Percentiles rank a stretch among this genome's conserved stretches.
These are phyloP conservation scores for Scolanthus callimorphus DNA, from an alignment of 92 coral and sea anemone genomes.

Conservation along the genomic window DNA sequence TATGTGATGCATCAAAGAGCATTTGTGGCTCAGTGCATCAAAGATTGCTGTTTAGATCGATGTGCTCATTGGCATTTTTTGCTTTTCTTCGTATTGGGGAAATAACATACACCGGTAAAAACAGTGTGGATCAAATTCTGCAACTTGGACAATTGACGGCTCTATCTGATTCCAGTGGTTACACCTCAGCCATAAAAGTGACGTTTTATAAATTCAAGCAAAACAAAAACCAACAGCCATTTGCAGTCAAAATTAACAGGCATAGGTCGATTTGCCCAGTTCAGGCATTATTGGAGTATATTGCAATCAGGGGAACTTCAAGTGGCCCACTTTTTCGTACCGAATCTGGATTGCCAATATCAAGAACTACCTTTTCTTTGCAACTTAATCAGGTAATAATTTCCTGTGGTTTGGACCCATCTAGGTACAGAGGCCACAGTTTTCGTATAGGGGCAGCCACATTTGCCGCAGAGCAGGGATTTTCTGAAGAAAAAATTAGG, in stretches of 20 bases:
- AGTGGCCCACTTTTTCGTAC: background rate
- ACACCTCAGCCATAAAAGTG: background rate
- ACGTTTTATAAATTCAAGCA: slow-evolving; percentile 2
- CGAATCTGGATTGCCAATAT: background rate
- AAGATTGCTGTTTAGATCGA: slow-evolving; percentile 1
- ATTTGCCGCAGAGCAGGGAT: background rate
- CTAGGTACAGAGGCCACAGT: slow-evolving; percentile 5
- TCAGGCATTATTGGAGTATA: background rate
- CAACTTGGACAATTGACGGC: background rate
- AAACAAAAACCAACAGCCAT: background rate
- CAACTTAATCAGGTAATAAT: background rate
- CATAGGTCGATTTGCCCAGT: background rate
- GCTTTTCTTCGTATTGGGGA: slow-evolving; percentile 17
- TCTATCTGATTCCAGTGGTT: background rate
- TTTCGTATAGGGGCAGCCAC: slow-evolving; percentile 3
- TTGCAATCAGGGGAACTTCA: background rate
- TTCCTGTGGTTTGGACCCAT: background rate
- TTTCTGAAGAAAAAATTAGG: slow-evolving; percentile 1
- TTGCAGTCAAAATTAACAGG: background rate
- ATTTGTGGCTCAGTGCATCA: slow-evolving; percentile 1
- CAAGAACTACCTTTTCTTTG: background rate
- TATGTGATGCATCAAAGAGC: slow-evolving; percentile 1
- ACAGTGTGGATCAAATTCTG: background rate
- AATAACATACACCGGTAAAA: background rate
- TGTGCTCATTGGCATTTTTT: slow-evolving; percentile 30